Percentiles rank a stretch among this genome's conserved stretches.
phyloP scores from a whole-genome alignment of 1,140 invertebrate species.

The Pentalonia nigronervosa region DNA sequence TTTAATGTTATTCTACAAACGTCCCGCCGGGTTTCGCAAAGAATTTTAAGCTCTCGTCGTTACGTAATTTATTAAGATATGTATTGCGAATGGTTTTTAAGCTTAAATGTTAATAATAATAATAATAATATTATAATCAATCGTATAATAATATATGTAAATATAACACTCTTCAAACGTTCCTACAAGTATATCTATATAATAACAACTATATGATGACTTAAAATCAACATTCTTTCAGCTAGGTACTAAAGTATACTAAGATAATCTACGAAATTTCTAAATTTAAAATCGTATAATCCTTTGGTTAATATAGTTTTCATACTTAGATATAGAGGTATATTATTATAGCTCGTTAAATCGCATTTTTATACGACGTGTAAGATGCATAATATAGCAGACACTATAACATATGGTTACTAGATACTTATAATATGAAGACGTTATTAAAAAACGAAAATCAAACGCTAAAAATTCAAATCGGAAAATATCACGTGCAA shows the following conservation, averaged over 20 bases:
- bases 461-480: not conserved
- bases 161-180: conserved; percentile 1
- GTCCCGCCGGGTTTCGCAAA: not conserved
- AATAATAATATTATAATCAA: conserved; percentile 15
- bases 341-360: not conserved
- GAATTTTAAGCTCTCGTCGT: not conserved
- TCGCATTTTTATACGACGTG: not conserved
- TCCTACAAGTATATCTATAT: not conserved
- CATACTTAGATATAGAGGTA: not conserved
- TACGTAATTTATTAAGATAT: conserved; percentile 48
- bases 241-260: not conserved
- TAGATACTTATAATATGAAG: not conserved
- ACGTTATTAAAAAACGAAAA: not conserved
- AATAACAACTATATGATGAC: not conserved
- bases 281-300: not conserved
- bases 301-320: not conserved
- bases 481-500: not conserved
- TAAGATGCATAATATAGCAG: not conserved
- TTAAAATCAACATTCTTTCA: conserved; percentile 1
- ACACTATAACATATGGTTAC: not conserved
- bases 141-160: not conserved
- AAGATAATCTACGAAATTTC: not conserved
- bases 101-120: conserved; percentile 34
- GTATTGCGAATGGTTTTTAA: conserved; percentile 57
- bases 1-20: conserved; percentile 3